Evolutionary conservation across 1,140 invertebrate species (phyloP), one percentile per base, ranked within the genome.

Genomic region (Oppia nitens): DNA sequence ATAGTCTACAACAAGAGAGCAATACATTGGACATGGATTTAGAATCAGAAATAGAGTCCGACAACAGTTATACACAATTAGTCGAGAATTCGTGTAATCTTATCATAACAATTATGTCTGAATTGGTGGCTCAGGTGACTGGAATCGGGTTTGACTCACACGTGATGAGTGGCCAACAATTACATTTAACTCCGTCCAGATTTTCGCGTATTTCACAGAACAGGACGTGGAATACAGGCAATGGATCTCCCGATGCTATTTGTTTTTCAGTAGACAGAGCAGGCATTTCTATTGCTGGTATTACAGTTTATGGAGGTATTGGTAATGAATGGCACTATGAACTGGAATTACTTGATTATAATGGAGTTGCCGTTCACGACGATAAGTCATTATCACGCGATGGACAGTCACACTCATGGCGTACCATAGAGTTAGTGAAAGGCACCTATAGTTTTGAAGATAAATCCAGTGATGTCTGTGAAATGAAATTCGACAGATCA

Each of bases 241-340:
- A 91, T 71, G 93, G 92, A 28, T 91, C 88, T 25, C 88, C 92
- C 0, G 94, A 98, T 75, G 91, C 92, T 2, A 90, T 98, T 65
- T 88, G 87, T 64, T 95, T 98, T 67, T 81, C 82, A 20, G 92
- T 97, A 6, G 92, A 98, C 73, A 76, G 83, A 29, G 74, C 83
- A 0, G 93, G 91, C 1, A 83, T 97, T 53, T 79, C 85, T 28
- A 81, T 98, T 40, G 83, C 85, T 45, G 93, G 94, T 2, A 83
- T 85, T 51, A 83, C 81, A 60, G 81, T 97, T 47, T 98, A 91
- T 72, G 86, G 86, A 12, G 90, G 91, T 3, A 80, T 79, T 62
- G 89, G 87, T 68, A 84, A 87, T 67, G 63, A 65, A 55, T 62
- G 66, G 60, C 61, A 71, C 52, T 96, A 94, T 72, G 87, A 93